Conservation (phyloP, 2,888 invertebrate genomes). For the Meloe dianella region DNA sequence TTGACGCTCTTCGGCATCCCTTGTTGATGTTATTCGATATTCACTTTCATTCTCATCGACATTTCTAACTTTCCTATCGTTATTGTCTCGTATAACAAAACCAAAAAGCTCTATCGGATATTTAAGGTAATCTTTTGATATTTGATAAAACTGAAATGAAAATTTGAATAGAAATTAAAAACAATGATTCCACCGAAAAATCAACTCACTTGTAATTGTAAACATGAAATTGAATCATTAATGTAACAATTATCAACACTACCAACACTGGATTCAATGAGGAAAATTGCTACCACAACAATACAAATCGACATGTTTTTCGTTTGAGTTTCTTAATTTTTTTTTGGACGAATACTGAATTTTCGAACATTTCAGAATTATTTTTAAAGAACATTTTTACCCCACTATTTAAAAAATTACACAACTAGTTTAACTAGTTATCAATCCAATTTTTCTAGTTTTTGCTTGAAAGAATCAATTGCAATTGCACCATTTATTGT, state of each 20-base stretch:
- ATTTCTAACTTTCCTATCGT: constrained; percentile 16
- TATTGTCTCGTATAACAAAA: constrained; percentile 3
- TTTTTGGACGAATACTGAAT: neutral
- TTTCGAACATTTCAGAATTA: neutral
- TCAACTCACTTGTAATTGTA: constrained; percentile 62
- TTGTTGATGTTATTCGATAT: constrained; percentile 61
- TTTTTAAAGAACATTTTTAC: neutral
- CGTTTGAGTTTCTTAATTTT: too few species aligned
- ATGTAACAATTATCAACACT: constrained; percentile 58
- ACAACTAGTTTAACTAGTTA: neutral
- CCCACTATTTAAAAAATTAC: neutral
- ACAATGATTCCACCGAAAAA: neutral
- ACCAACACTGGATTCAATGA: neutral
- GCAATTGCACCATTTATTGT: constrained; percentile 9
- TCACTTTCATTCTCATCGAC: constrained; percentile 45
- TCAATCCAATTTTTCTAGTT: neutral
- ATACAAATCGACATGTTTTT: neutral
- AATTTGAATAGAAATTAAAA: neutral
- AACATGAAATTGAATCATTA: constrained; percentile 69
- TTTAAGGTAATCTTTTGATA: constrained; percentile 66
- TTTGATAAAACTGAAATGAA: constrained; percentile 63
- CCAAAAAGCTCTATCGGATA: constrained; percentile 63
- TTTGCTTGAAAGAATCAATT: neutral
- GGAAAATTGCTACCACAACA: neutral
- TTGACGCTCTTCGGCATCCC: constrained; percentile 63